A percentile compares a stretch with the other conserved stretches of the same genome.
Evolutionary conservation across 2,113 vertebrate species (phyloP).

Genomic region (Mus pahari): DNA sequence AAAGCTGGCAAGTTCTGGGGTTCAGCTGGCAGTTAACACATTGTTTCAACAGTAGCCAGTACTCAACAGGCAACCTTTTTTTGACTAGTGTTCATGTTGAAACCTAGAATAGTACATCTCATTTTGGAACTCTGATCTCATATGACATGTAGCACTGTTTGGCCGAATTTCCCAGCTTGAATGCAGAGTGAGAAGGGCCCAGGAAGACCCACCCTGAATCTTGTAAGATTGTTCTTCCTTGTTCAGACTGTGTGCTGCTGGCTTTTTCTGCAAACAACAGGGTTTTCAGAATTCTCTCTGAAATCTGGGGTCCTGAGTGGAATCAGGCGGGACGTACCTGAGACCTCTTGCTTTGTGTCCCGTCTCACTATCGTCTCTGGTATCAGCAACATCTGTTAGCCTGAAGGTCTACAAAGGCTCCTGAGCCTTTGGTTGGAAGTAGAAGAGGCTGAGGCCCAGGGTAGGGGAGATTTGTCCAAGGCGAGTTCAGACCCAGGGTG

Average conservation of each 20-base stretch:
- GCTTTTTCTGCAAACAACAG: neutral
- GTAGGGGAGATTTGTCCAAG: neutral
- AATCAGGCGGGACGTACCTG: neutral
- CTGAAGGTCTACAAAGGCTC: neutral
- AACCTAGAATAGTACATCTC: neutral
- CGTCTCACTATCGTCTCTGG: neutral
- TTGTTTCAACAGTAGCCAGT: neutral
- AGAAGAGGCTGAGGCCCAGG: neutral
- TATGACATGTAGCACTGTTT: neutral
- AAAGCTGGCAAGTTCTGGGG: neutral
- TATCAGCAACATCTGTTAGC: neutral
- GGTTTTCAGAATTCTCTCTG: neutral
- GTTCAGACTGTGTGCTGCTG: neutral
- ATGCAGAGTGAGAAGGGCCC: neutral
- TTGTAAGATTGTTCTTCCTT: neutral
- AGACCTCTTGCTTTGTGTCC: neutral
- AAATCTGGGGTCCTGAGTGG: neutral
- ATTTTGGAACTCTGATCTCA: neutral
- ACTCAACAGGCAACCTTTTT: neutral
- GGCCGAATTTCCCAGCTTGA: neutral
- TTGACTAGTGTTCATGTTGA: neutral
- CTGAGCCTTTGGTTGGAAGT: neutral
- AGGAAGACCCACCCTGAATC: neutral
- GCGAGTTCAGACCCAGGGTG: neutral
- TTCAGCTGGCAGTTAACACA: neutral